A percentile compares a stretch with the other conserved stretches of the same genome.
phyloP scores from a whole-genome alignment of 2,797 vertebrate genomes.

The Scomberomorus guttatus region DNA sequence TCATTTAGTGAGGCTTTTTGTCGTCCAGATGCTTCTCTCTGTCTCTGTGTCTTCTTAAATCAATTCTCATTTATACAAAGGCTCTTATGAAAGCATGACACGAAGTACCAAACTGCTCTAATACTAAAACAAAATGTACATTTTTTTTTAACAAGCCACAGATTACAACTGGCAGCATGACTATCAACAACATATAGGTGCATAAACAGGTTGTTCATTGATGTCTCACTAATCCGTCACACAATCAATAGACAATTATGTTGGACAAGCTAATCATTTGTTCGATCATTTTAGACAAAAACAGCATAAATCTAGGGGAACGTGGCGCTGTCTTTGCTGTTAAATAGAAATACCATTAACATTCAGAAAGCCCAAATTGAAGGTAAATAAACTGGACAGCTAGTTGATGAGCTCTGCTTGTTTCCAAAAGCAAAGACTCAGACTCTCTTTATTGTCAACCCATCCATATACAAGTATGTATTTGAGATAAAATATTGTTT shows the following conservation, averaged over 20 bases:
- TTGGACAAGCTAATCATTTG: slow-evolving; percentile 16
- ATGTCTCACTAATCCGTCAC: slow-evolving; percentile 23
- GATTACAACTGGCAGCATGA: neutral
- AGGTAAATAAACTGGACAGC: neutral
- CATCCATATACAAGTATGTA: too few relatives aligned
- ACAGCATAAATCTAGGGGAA: neutral
- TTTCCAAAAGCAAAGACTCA: neutral
- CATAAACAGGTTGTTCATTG: slow-evolving; percentile 18
- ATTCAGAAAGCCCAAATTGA: neutral
- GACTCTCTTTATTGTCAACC: too few relatives aligned
- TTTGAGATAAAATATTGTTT: too few relatives aligned
- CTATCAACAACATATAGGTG: neutral
- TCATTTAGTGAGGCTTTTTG: slow-evolving; percentile 48
- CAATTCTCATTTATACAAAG: neutral
- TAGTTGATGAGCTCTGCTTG: neutral
- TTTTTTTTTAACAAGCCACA: neutral
- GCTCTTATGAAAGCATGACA: neutral
- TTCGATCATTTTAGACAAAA: neutral
- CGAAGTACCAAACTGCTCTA: neutral
- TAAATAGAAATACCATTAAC: neutral
- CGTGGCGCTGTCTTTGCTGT: neutral
- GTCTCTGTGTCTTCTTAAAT: slow-evolving; percentile 4
- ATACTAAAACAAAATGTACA: neutral
- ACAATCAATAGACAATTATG: slow-evolving; percentile 46
- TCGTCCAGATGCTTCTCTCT: slow-evolving; percentile 27